Base-by-base conservation (phyloP, 2,888 invertebrate genomes). In the Philaethria dido region DNA sequence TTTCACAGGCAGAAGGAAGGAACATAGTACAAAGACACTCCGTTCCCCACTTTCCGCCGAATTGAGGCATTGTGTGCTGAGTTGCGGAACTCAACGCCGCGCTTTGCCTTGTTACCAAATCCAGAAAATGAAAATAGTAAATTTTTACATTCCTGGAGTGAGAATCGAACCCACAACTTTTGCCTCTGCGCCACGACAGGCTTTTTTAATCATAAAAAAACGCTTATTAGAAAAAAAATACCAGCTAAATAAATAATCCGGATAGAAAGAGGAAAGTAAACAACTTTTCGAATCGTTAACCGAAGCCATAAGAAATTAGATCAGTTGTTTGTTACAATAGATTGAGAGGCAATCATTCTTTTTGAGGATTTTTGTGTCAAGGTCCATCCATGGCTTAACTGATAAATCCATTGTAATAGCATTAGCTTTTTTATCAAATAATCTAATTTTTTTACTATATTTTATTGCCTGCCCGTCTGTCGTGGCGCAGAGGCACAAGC, bases 291-390 rank as follows among this genome's bases (percentile, higher is more conserved):
- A 50, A 50, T 50, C 50, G 50, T 50, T 29, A 50, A 50, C 25
- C 29, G 50, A 52, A 52, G 29, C 16, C 29, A 16, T 52, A 52
- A 52, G 29, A 33, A 42, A 57, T 57, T 57, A 57, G 55, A 55
- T 55, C 13, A 22, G n/a, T 57, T 42, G 22, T 42, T 57, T 42
- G 22, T 42, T 39, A 42, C 42, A 57, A 42, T 4, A 22, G 57
- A 42, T 57, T 18, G 42, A 22, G 57, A 57, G n/a, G 9, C 22
- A n/a, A 55, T 39, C 55, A 13, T 36, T 39, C 55, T 33, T 16
- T 52, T 52, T 33, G 29, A 29, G 52, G 52, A 52, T 52, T 29
- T 52, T 33, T 33, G 16, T 52, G 29, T 52, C 52, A 29, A 52
- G 48, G 25, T 50, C 22, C 14, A 50, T 50, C 22, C 14, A 50